Evolutionary conservation across 2,888 invertebrate genomes (phyloP).

Genomic region (Caenorhabditis sp.): DNA sequence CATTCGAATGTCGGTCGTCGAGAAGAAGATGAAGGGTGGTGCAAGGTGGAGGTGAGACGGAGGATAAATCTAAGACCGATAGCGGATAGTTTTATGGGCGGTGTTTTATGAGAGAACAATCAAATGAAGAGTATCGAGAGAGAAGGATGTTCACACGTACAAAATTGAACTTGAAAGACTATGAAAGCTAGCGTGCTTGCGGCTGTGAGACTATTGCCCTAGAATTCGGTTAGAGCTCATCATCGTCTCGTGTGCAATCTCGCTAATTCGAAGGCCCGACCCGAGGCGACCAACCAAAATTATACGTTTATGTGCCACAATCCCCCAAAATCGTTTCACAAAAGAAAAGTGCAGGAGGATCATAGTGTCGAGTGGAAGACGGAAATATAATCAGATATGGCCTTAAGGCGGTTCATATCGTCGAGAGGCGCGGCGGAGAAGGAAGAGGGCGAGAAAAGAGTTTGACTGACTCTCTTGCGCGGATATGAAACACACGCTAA

Average conservation of each 20-base stretch:
- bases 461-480: conserved; percentile 25
- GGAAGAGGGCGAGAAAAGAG: conserved; percentile 11
- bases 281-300: conserved; percentile 24
- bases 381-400: conserved; percentile 44
- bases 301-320: conserved; percentile 38
- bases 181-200: neutral
- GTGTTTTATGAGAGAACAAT: no score
- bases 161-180: neutral
- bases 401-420: conserved; percentile 49
- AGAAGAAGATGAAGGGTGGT: neutral
- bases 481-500: conserved; percentile 54
- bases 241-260: conserved; percentile 21
- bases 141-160: neutral
- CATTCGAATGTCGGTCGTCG: conserved; percentile 18
- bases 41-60: neutral
- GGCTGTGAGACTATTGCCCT: neutral
- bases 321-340: conserved; percentile 6
- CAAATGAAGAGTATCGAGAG: neutral
- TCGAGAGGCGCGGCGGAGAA: no score
- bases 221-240: conserved; percentile 45
- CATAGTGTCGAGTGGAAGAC: neutral
- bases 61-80: no score
- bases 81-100: conserved; percentile 35
- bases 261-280: conserved; percentile 30
- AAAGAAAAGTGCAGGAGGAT: conserved; percentile 29